Base-by-base conservation (phyloP, 2,797 vertebrate genomes). In the Numenius phaeopus region DNA sequence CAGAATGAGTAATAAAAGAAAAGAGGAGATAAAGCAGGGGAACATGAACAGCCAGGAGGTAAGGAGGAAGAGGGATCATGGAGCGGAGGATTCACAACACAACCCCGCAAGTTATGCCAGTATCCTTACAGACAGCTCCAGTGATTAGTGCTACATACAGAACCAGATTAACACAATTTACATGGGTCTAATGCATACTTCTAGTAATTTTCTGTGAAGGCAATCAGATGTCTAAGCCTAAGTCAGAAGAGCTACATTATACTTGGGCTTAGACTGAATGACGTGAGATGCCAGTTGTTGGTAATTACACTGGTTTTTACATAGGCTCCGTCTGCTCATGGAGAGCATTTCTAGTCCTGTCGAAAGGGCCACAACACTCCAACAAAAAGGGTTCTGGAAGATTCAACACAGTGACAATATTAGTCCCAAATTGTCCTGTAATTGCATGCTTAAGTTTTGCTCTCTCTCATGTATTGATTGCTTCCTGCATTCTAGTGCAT, bases 1-100 rank as follows among this genome's bases (percentile, higher is more conserved):
- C 71, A 89, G 67, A 84, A 87, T 69, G 11, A 80, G 7, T 49
- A 94, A 80, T 80, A 89, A 91, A 92, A 94, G 42, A 8, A 2
- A 32, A 84, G 55, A 76, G 9, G 27, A 67, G 30, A 71, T 55
- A 77, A 89, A 96, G 26, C 57, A 77, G 8, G 26, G 27, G 14
- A 20, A 90, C 64, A 87, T 52, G 80, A 91, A 84, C n/a, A 79
- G 17, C n/a, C 47, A 44, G 20, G n/a, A 94, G 30, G 22, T 29
- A 65, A 72, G 40, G 30, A 80, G n/a, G 17, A 89, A 49, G 75
- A 72, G 8, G 13, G 14, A 84, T 47, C 18, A 24, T 29, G 6
- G 9, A 39, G 39, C 44, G 17, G 11, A 66, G 32, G n/a, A 67
- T 39, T 66, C 73, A 29, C 32, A 89, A 5, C 34, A 49, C 21